These are phyloP conservation scores for Silurus aristotelis DNA, from an alignment of 2,797 vertebrate genomes.

Conservation along the genomic window DNA sequence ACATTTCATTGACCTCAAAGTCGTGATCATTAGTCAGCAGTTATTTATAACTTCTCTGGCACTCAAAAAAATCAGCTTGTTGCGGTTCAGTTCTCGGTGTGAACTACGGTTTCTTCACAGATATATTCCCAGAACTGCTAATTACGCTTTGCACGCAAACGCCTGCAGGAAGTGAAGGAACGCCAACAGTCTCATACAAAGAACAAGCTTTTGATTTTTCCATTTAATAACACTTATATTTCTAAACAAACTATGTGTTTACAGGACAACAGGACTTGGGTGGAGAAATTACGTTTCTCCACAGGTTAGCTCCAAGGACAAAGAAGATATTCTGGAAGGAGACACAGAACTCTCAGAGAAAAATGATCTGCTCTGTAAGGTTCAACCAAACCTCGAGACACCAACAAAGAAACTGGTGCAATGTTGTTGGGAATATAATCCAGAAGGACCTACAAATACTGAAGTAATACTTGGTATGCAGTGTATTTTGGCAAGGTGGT, in stretches of 20 bases:
- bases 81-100: slow-evolving; percentile 26
- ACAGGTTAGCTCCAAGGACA: neutral
- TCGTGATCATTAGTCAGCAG: slow-evolving; percentile 18
- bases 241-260: slow-evolving; percentile 29
- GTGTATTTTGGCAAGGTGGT: too few relatives aligned
- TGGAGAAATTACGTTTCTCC: slow-evolving; percentile 1
- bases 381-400: too few relatives aligned
- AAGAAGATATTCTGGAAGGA: too few relatives aligned
- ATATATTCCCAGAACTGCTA: slow-evolving; percentile 55
- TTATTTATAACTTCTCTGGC: slow-evolving; percentile 34
- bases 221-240: slow-evolving; percentile 7
- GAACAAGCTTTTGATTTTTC: slow-evolving; percentile 30
- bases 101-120: slow-evolving; percentile 46
- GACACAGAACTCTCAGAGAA: too few relatives aligned
- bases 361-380: too few relatives aligned
- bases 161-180: slow-evolving; percentile 33
- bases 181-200: slow-evolving; percentile 41
- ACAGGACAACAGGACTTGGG: neutral
- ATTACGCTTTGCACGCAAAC: slow-evolving; percentile 61
- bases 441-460: too few relatives aligned
- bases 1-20: neutral
- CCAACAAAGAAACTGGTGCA: too few relatives aligned
- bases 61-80: neutral
- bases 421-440: too few relatives aligned
- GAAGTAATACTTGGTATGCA: too few relatives aligned